phyloP scores from a whole-genome alignment of 2,888 invertebrate genomes.

The Drosophila robusta region DNA sequence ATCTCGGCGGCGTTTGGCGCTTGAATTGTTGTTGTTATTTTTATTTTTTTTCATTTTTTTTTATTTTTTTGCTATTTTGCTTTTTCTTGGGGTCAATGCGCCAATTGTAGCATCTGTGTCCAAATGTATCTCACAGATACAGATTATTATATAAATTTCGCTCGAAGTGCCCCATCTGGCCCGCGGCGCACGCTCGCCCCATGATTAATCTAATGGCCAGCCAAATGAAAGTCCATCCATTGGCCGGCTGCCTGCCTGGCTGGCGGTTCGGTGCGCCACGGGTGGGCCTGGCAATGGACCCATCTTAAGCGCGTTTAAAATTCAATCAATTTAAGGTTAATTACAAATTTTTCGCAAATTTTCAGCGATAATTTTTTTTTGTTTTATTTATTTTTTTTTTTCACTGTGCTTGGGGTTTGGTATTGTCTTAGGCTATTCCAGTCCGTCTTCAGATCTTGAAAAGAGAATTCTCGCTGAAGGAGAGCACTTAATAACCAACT shows the following conservation, averaged over 20 bases:
- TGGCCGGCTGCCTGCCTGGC: constrained; percentile 2
- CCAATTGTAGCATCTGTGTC: constrained; percentile 57
- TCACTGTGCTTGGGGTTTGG: neutral
- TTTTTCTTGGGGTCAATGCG: constrained; percentile 59
- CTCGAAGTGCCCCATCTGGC: constrained; percentile 47
- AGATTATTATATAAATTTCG: constrained; percentile 61
- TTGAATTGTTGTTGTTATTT: constrained; percentile 20
- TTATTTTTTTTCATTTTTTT: neutral
- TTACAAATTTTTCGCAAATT: constrained; percentile 62
- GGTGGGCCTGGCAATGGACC: constrained; percentile 48
- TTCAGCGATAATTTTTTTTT: constrained; percentile 11
- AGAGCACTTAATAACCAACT: too few relatives aligned
- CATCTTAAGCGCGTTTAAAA: constrained; percentile 66
- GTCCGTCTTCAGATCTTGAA: too few relatives aligned
- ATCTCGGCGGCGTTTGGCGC: constrained; percentile 56
- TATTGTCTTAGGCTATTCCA: neutral
- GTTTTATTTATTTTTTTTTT: neutral
- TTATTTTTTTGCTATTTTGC: constrained; percentile 7
- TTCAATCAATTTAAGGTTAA: constrained; percentile 77
- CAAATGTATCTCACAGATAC: constrained; percentile 58
- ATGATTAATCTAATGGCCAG: constrained; percentile 66
- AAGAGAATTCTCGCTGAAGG: neutral
- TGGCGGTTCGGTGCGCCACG: constrained; percentile 45
- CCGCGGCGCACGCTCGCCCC: constrained; percentile 51
- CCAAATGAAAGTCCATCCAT: constrained; percentile 57